Evolutionary conservation across 2,113 vertebrate species (phyloP).

Genomic region (Barbus barbus): DNA sequence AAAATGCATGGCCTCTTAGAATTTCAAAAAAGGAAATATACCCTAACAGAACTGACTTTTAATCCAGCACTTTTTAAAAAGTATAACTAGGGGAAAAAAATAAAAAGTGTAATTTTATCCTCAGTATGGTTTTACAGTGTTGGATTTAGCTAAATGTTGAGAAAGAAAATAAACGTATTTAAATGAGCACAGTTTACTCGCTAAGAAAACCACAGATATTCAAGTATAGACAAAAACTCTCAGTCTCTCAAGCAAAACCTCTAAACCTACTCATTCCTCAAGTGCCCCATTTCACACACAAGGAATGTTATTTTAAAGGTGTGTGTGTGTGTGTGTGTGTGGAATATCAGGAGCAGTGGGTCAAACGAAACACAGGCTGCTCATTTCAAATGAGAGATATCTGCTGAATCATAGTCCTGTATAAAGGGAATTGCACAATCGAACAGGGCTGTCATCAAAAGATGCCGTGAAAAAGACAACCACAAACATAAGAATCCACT

Average conservation of each 20-base stretch:
- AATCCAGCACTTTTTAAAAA: neutral
- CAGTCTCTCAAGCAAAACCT: slow-evolving; percentile 13
- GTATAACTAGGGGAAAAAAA: no score
- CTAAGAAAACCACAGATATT: slow-evolving; percentile 26
- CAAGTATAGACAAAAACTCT: slow-evolving; percentile 8
- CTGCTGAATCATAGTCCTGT: neutral
- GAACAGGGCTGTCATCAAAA: neutral
- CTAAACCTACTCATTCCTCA: neutral
- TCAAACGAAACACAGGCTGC: neutral
- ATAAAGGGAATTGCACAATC: slow-evolving; percentile 11
- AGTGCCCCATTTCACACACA: neutral
- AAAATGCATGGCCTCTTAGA: no score
- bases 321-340: no score
- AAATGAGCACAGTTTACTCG: slow-evolving; percentile 1
- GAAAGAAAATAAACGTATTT: slow-evolving; percentile 26
- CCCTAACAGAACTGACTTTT: neutral
- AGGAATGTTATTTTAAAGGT: neutral
- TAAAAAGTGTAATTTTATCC: neutral
- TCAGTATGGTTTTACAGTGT: neutral
- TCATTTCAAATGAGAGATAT: neutral
- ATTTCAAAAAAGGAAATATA: no score
- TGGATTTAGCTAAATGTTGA: neutral
- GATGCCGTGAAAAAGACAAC: neutral
- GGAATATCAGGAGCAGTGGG: neutral
- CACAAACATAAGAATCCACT: slow-evolving; percentile 2